Conservation (phyloP, 1,140 invertebrate genomes). For the Aphaenogaster floridana region DNA sequence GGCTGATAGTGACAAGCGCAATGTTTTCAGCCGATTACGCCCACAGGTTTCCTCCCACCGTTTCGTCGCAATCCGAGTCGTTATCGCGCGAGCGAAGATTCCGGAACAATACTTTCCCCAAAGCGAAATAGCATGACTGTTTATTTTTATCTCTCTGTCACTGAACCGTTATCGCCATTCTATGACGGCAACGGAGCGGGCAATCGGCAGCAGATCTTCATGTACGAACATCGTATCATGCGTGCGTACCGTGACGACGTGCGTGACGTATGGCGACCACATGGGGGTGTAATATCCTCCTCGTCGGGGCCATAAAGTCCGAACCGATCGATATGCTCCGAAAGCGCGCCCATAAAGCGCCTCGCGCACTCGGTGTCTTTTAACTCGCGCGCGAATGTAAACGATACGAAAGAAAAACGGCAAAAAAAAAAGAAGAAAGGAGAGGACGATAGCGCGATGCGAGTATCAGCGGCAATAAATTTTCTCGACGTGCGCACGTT, state of each 20-base stretch:
- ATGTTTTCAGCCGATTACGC: constrained; percentile 61
- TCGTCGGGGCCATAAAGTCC: constrained; percentile 8
- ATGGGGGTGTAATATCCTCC: constrained; percentile 23
- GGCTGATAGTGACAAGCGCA: constrained; percentile 20
- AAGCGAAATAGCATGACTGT: background rate
- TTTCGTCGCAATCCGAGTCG: constrained; percentile 5
- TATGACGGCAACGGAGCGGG: background rate
- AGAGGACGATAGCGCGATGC: background rate
- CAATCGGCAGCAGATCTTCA: constrained; percentile 24
- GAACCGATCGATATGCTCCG: constrained; percentile 37
- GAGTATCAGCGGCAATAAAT: constrained; percentile 46
- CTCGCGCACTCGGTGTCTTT: background rate
- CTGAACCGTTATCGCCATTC: constrained; percentile 10
- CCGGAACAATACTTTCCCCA: constrained; percentile 11
- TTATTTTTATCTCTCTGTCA: constrained; percentile 16
- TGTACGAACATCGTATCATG: background rate
- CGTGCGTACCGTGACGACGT: constrained; percentile 15
- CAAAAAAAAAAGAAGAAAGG: background rate
- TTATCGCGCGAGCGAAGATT: constrained; percentile 33
- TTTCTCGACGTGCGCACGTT: constrained; percentile 3
- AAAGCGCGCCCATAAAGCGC: background rate
- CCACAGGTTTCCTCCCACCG: constrained; percentile 43
- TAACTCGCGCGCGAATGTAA: background rate
- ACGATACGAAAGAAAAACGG: background rate
- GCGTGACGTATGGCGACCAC: constrained; percentile 33